phyloP scores from a whole-genome alignment of 2,113 vertebrate species.

The Terrapene triunguis region DNA sequence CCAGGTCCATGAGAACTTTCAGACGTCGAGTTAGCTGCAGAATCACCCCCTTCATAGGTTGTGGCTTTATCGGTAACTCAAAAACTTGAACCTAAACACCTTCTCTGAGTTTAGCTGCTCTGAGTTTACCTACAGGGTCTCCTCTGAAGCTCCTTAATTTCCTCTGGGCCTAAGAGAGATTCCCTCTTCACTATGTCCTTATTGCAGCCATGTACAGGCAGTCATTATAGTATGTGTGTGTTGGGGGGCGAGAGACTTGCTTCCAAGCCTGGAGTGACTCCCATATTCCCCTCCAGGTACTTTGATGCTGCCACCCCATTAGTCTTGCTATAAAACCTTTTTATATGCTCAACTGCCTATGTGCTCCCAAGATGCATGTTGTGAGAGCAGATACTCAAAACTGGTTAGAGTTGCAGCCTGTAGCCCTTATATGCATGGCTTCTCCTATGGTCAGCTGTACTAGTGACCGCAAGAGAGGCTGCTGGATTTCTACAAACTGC shows the following conservation, averaged over 20 bases:
- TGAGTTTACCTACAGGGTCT: too few relatives aligned
- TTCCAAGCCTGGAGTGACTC: too few relatives aligned
- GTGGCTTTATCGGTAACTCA: not conserved
- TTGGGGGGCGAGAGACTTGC: too few relatives aligned
- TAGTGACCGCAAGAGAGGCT: not conserved
- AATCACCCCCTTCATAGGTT: not conserved
- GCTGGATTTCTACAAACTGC: not conserved
- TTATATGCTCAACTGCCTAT: not conserved
- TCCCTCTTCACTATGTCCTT: not conserved
- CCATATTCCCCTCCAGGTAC: too few relatives aligned
- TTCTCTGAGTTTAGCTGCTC: not conserved
- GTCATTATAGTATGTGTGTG: not conserved
- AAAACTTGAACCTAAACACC: not conserved
- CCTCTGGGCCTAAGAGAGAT: not conserved
- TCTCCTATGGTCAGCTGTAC: fast-evolving
- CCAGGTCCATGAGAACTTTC: too few relatives aligned
- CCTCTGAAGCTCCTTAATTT: not conserved
- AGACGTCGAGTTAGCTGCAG: too few relatives aligned
- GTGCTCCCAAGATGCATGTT: not conserved
- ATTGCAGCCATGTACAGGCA: not conserved
- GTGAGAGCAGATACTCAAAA: not conserved
- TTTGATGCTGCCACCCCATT: not conserved
- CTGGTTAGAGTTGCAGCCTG: not conserved
- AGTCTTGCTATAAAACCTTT: not conserved
- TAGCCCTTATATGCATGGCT: not conserved